phyloP scores from a whole-genome alignment of 2,113 vertebrate species.

The Sarotherodon lohbergeri region DNA sequence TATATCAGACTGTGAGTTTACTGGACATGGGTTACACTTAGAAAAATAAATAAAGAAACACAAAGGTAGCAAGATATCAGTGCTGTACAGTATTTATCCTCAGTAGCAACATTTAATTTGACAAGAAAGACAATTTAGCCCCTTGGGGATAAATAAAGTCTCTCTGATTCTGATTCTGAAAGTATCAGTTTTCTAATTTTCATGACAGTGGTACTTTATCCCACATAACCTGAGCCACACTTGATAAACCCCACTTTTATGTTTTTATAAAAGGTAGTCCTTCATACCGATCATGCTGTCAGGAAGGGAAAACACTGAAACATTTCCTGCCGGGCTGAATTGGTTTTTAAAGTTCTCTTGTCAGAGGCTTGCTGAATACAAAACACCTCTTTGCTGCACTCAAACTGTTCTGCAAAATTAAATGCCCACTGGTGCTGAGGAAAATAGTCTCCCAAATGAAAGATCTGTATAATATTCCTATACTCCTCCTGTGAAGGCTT shows the following conservation, averaged over 20 bases:
- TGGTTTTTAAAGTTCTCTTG: background rate
- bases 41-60: background rate
- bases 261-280: background rate
- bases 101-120: background rate
- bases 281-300: background rate
- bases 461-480: slow-evolving; percentile 6
- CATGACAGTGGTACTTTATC: background rate
- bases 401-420: slow-evolving; percentile 6
- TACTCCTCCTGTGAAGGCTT: background rate
- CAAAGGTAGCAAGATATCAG: background rate
- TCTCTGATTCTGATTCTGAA: background rate
- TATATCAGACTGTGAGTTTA: background rate
- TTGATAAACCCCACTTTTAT: background rate
- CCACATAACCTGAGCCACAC: background rate
- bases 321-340: background rate
- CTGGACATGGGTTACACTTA: background rate
- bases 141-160: too few relatives aligned
- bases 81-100: background rate
- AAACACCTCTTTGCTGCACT: background rate
- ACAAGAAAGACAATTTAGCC: background rate
- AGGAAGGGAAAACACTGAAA: background rate
- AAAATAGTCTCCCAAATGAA: slow-evolving; percentile 1
- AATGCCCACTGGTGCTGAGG: background rate
- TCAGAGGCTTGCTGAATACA: background rate
- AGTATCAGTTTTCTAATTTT: background rate